A percentile compares a stretch with the other conserved stretches of the same genome.
phyloP scores from a whole-genome alignment of 1,140 invertebrate species.

The Ceratina calcarata region DNA sequence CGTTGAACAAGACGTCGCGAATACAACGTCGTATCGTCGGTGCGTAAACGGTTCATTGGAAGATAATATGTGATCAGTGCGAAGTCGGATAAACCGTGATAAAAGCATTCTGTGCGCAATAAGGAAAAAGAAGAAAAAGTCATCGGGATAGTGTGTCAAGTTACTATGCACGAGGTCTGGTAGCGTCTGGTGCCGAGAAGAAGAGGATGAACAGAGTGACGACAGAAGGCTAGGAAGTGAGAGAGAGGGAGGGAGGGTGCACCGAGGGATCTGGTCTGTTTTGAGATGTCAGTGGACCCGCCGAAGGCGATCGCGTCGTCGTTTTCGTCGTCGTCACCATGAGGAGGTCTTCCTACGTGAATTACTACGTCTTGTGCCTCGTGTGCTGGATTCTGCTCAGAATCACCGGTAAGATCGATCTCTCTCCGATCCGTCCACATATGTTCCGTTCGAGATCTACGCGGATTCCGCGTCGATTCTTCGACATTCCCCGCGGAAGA shows the following conservation, averaged over 20 bases:
- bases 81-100: constrained; percentile 10
- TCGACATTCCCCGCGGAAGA: constrained; percentile 5
- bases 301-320: constrained; percentile 51
- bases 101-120: constrained; percentile 23
- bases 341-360: constrained; percentile 79
- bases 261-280: constrained; percentile 40
- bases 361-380: constrained; percentile 79
- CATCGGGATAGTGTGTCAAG: constrained; percentile 8
- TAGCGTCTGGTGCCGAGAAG: constrained; percentile 34
- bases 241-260: constrained; percentile 29
- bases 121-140: background rate
- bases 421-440: constrained; percentile 21
- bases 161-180: constrained; percentile 59
- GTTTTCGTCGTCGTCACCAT: constrained; percentile 71
- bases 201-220: constrained; percentile 55
- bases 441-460: constrained; percentile 7
- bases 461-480: constrained; percentile 10
- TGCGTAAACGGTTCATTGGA: constrained; percentile 14
- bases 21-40: background rate
- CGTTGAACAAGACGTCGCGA: background rate
- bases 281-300: constrained; percentile 72
- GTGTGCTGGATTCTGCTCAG: constrained; percentile 79
- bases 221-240: constrained; percentile 32
- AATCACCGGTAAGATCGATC: constrained; percentile 76
- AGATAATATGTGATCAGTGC: constrained; percentile 44